Conservation (phyloP, 2,888 invertebrate genomes). For the Drosophila meridiana region DNA sequence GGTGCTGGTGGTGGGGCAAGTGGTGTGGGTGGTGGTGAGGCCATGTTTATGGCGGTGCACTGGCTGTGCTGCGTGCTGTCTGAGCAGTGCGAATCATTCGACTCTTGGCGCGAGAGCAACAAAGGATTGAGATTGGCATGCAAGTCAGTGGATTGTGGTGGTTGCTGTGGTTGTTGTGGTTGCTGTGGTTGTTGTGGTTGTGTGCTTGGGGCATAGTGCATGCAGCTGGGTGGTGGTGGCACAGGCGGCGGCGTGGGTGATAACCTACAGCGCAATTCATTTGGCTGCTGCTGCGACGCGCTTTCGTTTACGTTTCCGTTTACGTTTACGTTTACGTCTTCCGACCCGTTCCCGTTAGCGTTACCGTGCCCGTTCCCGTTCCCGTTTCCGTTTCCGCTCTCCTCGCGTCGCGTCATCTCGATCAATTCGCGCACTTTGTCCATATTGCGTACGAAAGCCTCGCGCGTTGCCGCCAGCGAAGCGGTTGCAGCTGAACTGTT, state of each 20-base stretch:
- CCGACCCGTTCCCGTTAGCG: neutral
- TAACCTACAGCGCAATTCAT: conserved; percentile 44
- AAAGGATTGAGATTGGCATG: conserved; percentile 17
- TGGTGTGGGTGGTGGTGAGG: conserved; percentile 51
- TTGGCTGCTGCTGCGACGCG: conserved; percentile 18
- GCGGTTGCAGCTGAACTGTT: conserved; percentile 67
- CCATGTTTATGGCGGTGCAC: conserved; percentile 87
- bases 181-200: neutral
- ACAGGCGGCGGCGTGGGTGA: conserved; percentile 62
- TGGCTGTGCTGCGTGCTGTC: conserved; percentile 89
- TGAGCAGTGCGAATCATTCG: conserved; percentile 88
- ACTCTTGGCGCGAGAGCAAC: conserved; percentile 86
- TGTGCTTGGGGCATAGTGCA: conserved; percentile 38
- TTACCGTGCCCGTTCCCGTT: conserved; percentile 17
- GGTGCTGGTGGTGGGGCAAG: conserved; percentile 21
- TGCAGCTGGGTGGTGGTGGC: conserved; percentile 59
- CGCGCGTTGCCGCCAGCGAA: conserved; percentile 74
- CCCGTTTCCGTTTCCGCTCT: conserved; percentile 23
- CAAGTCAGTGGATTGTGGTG: neutral
- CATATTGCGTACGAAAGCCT: conserved; percentile 78
- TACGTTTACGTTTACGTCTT: neutral
- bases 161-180: no score
- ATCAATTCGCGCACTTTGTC: conserved; percentile 84
- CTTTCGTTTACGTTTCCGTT: conserved; percentile 12
- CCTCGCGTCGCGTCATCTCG: conserved; percentile 72